A percentile compares a stretch with the other conserved stretches of the same genome.
Conservation (phyloP, 2,888 invertebrate species). For the Metellina segmentata region DNA sequence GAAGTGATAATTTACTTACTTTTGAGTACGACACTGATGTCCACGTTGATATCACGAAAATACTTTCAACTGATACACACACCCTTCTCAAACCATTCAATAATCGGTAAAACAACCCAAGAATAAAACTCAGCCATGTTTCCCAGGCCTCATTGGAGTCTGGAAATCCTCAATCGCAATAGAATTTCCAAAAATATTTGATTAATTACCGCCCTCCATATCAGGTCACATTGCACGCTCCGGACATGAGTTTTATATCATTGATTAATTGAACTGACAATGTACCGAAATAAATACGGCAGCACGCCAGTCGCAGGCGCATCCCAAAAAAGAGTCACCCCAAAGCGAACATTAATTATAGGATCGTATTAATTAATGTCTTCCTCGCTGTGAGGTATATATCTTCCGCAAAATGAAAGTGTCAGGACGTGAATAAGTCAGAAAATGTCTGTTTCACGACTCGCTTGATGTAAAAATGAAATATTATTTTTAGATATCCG, state of each 20-base stretch:
- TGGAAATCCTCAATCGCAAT: neutral
- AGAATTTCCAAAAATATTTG: neutral
- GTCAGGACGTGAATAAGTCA: constrained; percentile 8
- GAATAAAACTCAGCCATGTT: no score
- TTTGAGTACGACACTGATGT: no score
- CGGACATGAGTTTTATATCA: constrained; percentile 7
- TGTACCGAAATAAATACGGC: constrained; percentile 21
- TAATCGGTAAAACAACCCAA: no score
- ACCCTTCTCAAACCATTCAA: no score
- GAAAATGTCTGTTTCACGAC: neutral
- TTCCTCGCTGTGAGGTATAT: constrained; percentile 31
- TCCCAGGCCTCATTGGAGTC: no score
- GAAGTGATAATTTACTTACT: no score
- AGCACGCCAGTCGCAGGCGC: neutral
- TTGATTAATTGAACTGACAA: constrained; percentile 24
- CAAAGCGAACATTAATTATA: constrained; percentile 30
- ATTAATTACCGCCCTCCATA: constrained; percentile 29
- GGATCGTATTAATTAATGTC: constrained; percentile 46
- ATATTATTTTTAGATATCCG: constrained; percentile 64
- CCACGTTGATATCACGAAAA: no score
- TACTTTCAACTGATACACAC: no score
- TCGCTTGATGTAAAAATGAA: constrained; percentile 22
- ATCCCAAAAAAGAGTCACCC: neutral
- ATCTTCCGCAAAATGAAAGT: constrained; percentile 6
- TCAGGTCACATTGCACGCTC: neutral